Percentiles rank a stretch among this genome's conserved stretches.
Conservation (phyloP, 2,797 vertebrate genomes). For the Bradypus variegatus region DNA sequence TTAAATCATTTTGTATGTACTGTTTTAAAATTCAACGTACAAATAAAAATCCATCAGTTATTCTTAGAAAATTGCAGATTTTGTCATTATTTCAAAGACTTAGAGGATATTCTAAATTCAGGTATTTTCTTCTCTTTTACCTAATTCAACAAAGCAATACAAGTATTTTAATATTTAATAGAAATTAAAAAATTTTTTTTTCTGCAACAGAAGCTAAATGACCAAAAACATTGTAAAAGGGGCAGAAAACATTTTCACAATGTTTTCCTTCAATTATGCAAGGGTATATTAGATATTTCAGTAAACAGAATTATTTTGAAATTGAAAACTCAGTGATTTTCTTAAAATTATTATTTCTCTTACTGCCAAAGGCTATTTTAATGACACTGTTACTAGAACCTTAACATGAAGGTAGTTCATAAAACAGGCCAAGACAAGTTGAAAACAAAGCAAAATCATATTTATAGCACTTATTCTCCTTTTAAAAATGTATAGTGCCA, state of each 20-base stretch:
- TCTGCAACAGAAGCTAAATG: conserved; percentile 20
- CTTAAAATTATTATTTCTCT: not conserved
- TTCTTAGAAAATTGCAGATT: conserved; percentile 4
- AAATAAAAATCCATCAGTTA: conserved; percentile 22
- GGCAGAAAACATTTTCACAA: conserved; percentile 28
- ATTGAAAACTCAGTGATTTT: not conserved
- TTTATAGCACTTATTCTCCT: not conserved
- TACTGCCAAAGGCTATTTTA: not conserved
- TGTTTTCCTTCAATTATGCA: conserved; percentile 20
- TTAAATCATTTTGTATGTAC: conserved; percentile 6
- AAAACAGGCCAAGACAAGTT: not conserved
- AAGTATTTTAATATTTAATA: conserved; percentile 28
- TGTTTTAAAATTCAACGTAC: not conserved
- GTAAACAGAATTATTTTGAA: conserved; percentile 15
- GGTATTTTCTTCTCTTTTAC: not conserved
- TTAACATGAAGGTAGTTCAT: not conserved
- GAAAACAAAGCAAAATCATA: not conserved
- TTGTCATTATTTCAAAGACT: conserved; percentile 6
- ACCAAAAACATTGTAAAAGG: not conserved
- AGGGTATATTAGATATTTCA: not conserved
- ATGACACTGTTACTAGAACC: not conserved
- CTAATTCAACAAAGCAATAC: not conserved
- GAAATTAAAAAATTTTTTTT: not conserved
- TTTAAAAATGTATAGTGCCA: not conserved
- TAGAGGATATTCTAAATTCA: conserved; percentile 11